These are phyloP conservation scores for Fregetta grallaria DNA, from an alignment of 2,113 vertebrate genomes.

Conservation along the genomic window DNA sequence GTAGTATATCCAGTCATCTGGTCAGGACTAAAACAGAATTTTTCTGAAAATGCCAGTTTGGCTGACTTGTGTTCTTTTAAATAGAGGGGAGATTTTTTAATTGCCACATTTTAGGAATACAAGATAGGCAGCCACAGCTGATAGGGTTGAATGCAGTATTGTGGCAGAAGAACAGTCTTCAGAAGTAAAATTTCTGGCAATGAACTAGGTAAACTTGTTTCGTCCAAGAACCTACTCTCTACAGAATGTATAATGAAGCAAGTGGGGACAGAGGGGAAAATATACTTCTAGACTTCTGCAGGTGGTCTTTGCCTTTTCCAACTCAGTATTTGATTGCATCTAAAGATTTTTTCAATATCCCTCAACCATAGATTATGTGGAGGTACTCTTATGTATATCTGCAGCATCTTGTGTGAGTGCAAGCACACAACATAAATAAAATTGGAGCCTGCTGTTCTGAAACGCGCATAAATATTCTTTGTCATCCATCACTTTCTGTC, in stretches of 20 bases:
- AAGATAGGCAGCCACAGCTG: neutral
- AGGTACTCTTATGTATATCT: neutral
- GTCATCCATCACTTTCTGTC: neutral
- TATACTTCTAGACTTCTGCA: neutral
- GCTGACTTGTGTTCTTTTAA: neutral
- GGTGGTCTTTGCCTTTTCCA: neutral
- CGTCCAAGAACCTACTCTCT: neutral
- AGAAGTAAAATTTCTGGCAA: neutral
- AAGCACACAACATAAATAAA: neutral
- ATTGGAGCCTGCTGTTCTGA: neutral
- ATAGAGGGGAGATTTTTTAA: too few species aligned
- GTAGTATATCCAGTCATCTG: neutral
- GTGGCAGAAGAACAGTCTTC: neutral
- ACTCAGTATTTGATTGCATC: neutral
- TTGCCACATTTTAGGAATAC: neutral
- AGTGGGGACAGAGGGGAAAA: neutral
- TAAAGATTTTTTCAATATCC: neutral
- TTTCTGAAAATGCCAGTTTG: neutral
- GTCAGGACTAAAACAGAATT: neutral
- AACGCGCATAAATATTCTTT: neutral
- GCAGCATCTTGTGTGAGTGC: neutral
- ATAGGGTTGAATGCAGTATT: neutral
- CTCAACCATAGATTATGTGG: neutral
- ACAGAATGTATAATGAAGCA: neutral
- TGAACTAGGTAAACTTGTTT: neutral